These are phyloP conservation scores for Hartigia nigra DNA, from an alignment of 2,888 invertebrate genomes.

Conservation along the genomic window DNA sequence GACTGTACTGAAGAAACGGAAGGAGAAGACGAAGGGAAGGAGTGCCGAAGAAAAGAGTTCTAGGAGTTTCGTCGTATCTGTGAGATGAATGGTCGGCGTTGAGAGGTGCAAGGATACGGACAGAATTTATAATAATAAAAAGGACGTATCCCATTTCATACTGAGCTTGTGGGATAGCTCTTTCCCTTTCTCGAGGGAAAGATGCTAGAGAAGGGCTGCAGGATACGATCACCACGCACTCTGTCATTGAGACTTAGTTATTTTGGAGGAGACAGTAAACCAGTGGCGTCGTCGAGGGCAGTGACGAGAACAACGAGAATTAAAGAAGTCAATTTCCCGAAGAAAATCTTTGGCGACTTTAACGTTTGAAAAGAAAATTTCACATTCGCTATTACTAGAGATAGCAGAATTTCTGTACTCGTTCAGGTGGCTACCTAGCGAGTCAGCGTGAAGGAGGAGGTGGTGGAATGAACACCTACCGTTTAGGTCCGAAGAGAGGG, in stretches of 20 bases:
- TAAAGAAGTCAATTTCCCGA: not conserved
- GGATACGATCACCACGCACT: not conserved
- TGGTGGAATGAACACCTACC: not conserved
- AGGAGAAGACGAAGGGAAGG: not conserved
- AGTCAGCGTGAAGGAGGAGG: not conserved
- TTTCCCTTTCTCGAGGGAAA: not conserved
- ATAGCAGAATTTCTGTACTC: not conserved
- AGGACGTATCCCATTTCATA: not conserved
- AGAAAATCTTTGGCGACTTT: not conserved
- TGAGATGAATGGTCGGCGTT: not conserved
- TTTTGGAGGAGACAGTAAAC: not conserved
- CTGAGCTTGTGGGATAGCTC: not conserved
- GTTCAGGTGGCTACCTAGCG: not conserved
- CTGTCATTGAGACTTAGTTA: not conserved
- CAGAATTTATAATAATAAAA: not conserved
- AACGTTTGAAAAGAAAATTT: not conserved
- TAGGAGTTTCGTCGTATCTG: not conserved
- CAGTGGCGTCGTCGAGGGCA: not conserved
- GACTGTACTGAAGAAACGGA: not conserved
- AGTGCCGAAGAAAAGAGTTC: not conserved
- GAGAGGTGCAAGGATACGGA: not conserved
- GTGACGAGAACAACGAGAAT: not conserved
- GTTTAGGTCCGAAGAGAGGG: not conserved
- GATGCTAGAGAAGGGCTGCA: not conserved
- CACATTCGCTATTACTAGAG: not conserved